Percentiles rank a stretch among this genome's conserved stretches.
Evolutionary conservation across 1,140 invertebrate species (phyloP).

Genomic region (Rhopalosiphum maidis): DNA sequence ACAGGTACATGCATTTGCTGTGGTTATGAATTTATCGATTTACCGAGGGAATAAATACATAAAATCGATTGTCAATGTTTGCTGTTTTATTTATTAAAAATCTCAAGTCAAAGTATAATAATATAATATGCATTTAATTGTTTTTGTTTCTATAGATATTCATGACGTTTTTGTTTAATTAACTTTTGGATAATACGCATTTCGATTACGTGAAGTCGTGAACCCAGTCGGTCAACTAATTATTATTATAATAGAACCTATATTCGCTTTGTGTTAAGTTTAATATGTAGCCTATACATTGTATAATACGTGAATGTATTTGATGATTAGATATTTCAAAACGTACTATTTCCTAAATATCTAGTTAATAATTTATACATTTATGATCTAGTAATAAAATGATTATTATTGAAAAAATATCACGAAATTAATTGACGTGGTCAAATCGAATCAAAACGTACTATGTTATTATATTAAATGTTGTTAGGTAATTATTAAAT

Average conservation of each 20-base stretch:
- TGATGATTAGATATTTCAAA: not conserved
- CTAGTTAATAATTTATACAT: too few relatives aligned
- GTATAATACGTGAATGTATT: not conserved
- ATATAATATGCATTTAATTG: not conserved
- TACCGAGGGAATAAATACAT: not conserved
- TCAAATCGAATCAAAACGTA: too few relatives aligned
- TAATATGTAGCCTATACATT: not conserved
- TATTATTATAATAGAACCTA: not conserved
- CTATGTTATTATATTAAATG: too few relatives aligned
- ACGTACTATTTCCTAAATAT: too few relatives aligned
- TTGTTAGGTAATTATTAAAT: too few relatives aligned
- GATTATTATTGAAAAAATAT: too few relatives aligned
- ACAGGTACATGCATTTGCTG: not conserved
- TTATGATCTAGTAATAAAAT: too few relatives aligned
- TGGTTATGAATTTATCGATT: not conserved
- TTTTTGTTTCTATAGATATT: not conserved
- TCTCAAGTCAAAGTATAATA: not conserved
- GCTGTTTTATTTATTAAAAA: not conserved
- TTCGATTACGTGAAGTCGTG: not conserved
- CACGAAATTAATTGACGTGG: too few relatives aligned
- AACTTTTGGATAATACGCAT: not conserved
- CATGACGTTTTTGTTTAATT: not conserved
- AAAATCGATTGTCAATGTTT: not conserved
- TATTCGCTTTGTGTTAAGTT: not conserved
- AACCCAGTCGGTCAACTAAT: not conserved